phyloP scores from a whole-genome alignment of 1,140 invertebrate species.

The Euglossa dilemma region DNA sequence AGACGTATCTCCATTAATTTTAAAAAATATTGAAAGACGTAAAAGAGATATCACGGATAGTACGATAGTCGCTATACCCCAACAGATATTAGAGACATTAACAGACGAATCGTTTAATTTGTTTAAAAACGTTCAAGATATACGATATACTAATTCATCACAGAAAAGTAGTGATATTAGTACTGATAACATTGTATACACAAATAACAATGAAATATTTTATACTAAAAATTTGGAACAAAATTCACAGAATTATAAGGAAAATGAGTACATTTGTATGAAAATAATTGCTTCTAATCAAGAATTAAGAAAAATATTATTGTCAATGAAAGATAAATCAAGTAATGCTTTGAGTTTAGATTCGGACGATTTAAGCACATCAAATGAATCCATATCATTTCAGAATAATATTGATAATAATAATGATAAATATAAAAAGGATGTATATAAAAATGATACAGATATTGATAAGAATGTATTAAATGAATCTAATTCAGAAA shows the following conservation, averaged over 20 bases:
- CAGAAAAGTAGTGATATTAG: neutral
- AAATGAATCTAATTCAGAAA: neutral
- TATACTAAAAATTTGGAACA: neutral
- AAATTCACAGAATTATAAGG: neutral
- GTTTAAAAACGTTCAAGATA: neutral
- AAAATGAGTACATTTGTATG: neutral
- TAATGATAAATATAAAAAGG: neutral
- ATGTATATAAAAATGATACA: neutral
- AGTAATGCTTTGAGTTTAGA: constrained; percentile 37
- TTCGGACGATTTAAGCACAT: constrained; percentile 55
- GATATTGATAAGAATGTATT: neutral
- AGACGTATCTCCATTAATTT: neutral
- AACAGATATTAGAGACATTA: neutral
- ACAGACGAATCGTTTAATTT: neutral
- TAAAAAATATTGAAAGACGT: constrained; percentile 12
- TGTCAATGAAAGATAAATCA: neutral
- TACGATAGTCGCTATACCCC: neutral
- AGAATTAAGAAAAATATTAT: constrained; percentile 7
- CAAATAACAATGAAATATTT: neutral
- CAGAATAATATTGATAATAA: neutral
- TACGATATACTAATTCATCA: neutral
- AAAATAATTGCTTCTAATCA: neutral
- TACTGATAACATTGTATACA: neutral
- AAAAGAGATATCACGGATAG: neutral
- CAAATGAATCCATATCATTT: neutral